phyloP scores from a whole-genome alignment of 92 coral and sea anemone genomes.

The Palythoa grandis region DNA sequence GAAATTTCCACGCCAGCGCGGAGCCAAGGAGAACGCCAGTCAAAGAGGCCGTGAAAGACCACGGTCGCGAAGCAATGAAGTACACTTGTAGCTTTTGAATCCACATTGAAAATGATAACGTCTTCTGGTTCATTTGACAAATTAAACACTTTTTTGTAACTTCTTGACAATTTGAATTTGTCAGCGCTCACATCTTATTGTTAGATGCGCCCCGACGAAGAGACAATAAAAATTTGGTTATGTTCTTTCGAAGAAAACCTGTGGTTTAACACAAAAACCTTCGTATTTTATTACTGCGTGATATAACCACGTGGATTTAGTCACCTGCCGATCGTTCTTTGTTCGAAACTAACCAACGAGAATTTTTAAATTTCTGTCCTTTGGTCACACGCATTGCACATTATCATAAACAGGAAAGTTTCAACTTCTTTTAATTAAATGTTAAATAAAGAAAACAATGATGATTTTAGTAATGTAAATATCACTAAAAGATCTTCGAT shows the following conservation, averaged over 20 bases:
- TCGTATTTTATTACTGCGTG: no score
- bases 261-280: no score
- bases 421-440: background rate
- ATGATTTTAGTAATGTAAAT: no score
- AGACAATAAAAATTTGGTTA: background rate
- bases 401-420: background rate
- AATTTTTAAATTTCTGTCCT: background rate
- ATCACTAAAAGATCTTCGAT: no score
- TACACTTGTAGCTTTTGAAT: slow-evolving; percentile 49
- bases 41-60: slow-evolving; percentile 75
- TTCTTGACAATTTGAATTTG: background rate
- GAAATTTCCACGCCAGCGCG: slow-evolving; percentile 62
- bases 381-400: background rate
- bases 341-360: background rate
- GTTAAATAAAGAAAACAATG: background rate
- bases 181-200: background rate
- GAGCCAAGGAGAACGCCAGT: slow-evolving; percentile 64
- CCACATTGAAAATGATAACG: background rate
- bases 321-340: no score
- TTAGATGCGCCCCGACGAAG: background rate
- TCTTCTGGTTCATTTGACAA: background rate
- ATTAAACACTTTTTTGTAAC: background rate
- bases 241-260: no score
- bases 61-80: slow-evolving; percentile 62
- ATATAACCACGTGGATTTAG: no score